Percentiles rank a stretch among this genome's conserved stretches.
Evolutionary conservation across 2,797 vertebrate genomes (phyloP).

Genomic region (Mus caroli): DNA sequence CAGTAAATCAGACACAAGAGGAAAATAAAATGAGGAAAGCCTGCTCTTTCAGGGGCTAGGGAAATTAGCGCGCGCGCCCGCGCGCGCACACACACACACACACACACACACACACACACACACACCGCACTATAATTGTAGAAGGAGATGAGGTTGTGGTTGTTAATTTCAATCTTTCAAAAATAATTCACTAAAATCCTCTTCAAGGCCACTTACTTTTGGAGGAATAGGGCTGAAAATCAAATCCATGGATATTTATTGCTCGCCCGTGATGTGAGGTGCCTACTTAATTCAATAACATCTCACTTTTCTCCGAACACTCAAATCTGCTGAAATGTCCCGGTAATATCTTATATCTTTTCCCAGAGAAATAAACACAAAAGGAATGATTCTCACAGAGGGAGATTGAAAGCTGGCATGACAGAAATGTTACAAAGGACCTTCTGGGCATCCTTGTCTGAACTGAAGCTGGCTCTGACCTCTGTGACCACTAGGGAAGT

Average conservation of each 20-base stretch:
- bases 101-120: background rate
- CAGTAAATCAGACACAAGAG: constrained; percentile 59
- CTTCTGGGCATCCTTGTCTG: background rate
- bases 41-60: constrained; percentile 7
- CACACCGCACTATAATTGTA: constrained; percentile 54
- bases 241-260: constrained; percentile 42
- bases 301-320: constrained; percentile 65
- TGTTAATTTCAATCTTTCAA: constrained; percentile 68
- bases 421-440: background rate
- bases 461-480: background rate
- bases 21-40: constrained; percentile 53
- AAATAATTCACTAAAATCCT: constrained; percentile 63
- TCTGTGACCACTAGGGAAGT: background rate
- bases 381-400: background rate
- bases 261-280: background rate
- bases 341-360: constrained; percentile 28
- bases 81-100: background rate
- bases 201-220: constrained; percentile 47
- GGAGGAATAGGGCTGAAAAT: constrained; percentile 35
- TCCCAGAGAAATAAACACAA: constrained; percentile 35
- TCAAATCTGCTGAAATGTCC: constrained; percentile 25
- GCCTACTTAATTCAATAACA: constrained; percentile 41
- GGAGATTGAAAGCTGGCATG: background rate
- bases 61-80: too few species aligned
- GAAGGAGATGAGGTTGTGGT: constrained; percentile 55